Base-by-base conservation (phyloP, 1,140 invertebrate genomes). In the Cotesia chilonis region DNA sequence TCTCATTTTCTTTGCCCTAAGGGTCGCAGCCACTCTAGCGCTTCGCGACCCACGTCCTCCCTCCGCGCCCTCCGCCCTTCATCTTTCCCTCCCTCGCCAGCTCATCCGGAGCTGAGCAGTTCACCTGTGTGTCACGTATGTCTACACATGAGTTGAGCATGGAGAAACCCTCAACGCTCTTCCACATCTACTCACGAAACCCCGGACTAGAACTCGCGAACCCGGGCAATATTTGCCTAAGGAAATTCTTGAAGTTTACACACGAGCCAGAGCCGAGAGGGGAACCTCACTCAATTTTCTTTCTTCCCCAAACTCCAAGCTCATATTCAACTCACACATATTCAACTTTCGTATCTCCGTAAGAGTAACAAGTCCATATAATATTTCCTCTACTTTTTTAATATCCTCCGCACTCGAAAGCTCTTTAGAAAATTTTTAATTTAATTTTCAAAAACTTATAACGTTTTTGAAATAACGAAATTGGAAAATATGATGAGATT, bases 171-270 rank as follows among this genome's bases (percentile, higher is more conserved):
- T 9, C 17, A 17, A 17, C 17, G 17, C 17, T 17, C 17, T 17
- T 17, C 17, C 64, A 60, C 51, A 71, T 41, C 68, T 17, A 47
- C 28, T 10, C 12, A 14, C 51, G 57, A 20, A 17, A 36, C 20
- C 28, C 51, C 41, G 68, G 60, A 51, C 59, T 41, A 20, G 57
- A 63, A 70, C 41, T 54, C 64, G 70, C 52, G 72, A 74, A 82
- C 76, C 76, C 76, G 76, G 80, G 79, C 82, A 84, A 81, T 86
- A 86, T 86, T 86, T 85, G 84, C 83, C 81, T 84, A 85, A 85
- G 83, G 81, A 84, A 86, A 86, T 84, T 84, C 80, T 83, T 80
- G 79, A 82, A 84, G 84, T 86, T 86, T 84, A 84, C 84, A 82
- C 83, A 86, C 80, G 82, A 81, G 77, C 57, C 28, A 4, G 14